A percentile compares a stretch with the other conserved stretches of the same genome.
These are phyloP conservation scores for Blastobasis adustella DNA, from an alignment of 2,888 invertebrate species.

Conservation along the genomic window DNA sequence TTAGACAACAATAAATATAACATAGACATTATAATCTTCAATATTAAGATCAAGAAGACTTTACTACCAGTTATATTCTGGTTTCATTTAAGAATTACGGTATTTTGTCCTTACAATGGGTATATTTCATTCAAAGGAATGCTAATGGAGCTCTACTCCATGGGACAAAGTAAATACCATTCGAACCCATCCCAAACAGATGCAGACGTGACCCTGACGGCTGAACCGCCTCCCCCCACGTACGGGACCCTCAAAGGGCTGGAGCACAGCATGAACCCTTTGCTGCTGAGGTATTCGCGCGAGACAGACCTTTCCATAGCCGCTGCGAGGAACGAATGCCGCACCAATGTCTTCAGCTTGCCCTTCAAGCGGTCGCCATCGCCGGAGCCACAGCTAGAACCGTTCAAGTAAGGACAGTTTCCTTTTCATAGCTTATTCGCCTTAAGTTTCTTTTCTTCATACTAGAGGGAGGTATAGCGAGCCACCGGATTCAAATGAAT, in stretches of 20 bases:
- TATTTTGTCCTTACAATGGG: no score
- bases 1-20: no score
- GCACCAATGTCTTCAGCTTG: constrained; percentile 83
- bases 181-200: constrained; percentile 27
- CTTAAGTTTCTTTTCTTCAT: background rate
- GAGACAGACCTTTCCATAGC: constrained; percentile 93
- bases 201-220: constrained; percentile 68
- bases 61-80: no score
- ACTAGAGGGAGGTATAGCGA: background rate
- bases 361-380: constrained; percentile 58
- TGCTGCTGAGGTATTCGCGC: constrained; percentile 90
- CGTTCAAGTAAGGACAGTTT: constrained; percentile 72
- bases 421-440: background rate
- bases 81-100: no score
- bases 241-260: constrained; percentile 91
- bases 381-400: constrained; percentile 78
- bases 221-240: constrained; percentile 77
- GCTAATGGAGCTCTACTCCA: no score
- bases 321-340: constrained; percentile 84
- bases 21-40: no score
- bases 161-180: no score
- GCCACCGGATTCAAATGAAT: no score
- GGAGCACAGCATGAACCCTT: constrained; percentile 94
- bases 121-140: no score
- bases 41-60: no score